Conservation (phyloP, 2,797 vertebrate species). For the Bryconaethiops microstoma region DNA sequence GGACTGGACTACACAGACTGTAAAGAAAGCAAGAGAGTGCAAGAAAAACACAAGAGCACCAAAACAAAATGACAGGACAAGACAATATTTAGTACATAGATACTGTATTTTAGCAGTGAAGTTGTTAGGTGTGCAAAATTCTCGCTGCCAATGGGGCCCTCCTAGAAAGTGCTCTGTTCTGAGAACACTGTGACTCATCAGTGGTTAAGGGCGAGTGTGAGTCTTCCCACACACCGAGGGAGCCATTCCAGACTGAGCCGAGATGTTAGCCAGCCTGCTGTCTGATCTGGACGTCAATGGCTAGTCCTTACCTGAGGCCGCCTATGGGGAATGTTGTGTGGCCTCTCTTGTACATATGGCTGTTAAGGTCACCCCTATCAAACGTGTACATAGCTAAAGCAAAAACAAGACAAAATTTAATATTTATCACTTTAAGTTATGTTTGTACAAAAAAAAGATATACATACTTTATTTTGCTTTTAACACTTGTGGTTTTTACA, state of each 20-base stretch:
- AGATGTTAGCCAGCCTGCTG: background rate
- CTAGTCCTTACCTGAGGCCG: background rate
- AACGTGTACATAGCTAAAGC: slow-evolving; percentile 61
- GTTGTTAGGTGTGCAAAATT: background rate
- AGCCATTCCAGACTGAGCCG: background rate
- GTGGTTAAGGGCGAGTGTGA: background rate
- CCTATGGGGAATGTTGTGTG: background rate
- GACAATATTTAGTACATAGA: no score
- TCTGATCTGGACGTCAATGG: background rate
- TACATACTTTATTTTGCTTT: slow-evolving; percentile 53
- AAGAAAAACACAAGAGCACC: no score
- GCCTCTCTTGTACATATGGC: slow-evolving; percentile 47
- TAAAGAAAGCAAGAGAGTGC: no score
- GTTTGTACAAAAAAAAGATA: slow-evolving; percentile 62
- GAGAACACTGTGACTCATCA: slow-evolving; percentile 6
- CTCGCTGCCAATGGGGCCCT: no score
- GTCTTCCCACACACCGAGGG: background rate
- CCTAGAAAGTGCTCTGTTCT: background rate
- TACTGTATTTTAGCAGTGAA: no score
- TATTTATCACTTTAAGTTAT: slow-evolving; percentile 72
- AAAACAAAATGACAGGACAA: no score
- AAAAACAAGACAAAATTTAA: slow-evolving; percentile 46
- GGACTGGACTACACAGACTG: no score
- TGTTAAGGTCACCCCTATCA: slow-evolving; percentile 52
- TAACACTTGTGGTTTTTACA: slow-evolving; percentile 39